phyloP scores from a whole-genome alignment of 2,113 vertebrate genomes.

The Peucedramus taeniatus region DNA sequence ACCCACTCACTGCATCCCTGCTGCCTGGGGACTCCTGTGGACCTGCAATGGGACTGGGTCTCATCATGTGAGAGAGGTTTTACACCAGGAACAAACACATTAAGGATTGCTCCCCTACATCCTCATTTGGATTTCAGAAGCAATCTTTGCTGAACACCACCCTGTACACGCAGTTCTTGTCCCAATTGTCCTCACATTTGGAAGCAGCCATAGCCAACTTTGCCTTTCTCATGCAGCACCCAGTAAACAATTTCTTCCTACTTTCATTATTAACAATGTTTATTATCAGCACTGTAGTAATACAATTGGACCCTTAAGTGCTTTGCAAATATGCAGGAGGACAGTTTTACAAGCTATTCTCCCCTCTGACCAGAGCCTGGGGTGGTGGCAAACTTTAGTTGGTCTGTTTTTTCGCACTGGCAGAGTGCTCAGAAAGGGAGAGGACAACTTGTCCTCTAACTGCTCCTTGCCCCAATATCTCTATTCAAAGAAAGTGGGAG shows the following conservation, averaged over 20 bases:
- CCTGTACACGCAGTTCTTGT: neutral
- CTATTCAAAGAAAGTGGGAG: neutral
- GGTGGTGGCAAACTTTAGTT: neutral
- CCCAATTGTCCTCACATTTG: neutral
- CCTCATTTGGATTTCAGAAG: neutral
- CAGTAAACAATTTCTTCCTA: neutral
- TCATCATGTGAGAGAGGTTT: neutral
- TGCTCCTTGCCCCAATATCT: neutral
- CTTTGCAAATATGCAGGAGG: neutral
- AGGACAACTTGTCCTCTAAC: neutral
- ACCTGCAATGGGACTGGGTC: neutral
- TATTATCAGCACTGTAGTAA: neutral
- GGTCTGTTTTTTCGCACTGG: neutral
- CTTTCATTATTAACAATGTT: neutral
- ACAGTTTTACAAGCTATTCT: neutral
- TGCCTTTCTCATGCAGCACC: neutral
- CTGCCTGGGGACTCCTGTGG: neutral
- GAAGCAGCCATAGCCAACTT: neutral
- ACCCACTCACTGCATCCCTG: neutral
- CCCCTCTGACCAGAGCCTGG: neutral
- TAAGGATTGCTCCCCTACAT: neutral
- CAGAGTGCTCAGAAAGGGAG: neutral
- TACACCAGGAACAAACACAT: fast-evolving
- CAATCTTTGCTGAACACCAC: neutral
- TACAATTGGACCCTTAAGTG: neutral